Evolutionary conservation across 2,113 vertebrate genomes (phyloP).

Genomic region (Xyrauchen texanus): DNA sequence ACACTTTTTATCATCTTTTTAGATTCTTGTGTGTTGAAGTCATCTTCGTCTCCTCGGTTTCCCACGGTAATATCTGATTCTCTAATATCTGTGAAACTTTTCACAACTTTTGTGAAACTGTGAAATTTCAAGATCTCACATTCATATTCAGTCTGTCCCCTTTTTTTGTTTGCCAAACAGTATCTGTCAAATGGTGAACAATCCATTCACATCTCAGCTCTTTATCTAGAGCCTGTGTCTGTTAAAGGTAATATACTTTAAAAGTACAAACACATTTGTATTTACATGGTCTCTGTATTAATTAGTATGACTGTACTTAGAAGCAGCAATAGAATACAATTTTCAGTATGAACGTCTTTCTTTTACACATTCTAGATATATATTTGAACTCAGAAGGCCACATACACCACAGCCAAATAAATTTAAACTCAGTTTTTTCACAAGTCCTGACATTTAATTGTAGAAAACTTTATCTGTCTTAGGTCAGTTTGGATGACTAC

Average conservation of each 20-base stretch:
- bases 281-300: not conserved
- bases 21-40: slow-evolving; percentile 1
- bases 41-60: not conserved
- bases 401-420: too few species aligned
- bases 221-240: not conserved
- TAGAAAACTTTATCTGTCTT: too few species aligned
- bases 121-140: too few species aligned
- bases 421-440: too few species aligned
- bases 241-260: slow-evolving; percentile 30
- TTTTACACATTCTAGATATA: too few species aligned
- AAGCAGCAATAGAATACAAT: not conserved
- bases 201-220: not conserved
- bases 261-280: not conserved
- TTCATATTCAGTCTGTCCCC: too few species aligned
- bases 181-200: not conserved
- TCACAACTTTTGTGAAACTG: too few species aligned
- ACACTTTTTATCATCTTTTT: not conserved
- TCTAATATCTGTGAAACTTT: too few species aligned
- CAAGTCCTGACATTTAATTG: too few species aligned
- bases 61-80: not conserved
- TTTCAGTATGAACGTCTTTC: too few species aligned
- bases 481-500: too few species aligned
- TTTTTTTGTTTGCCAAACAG: slow-evolving; percentile 2
- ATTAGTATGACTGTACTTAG: not conserved
- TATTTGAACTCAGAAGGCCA: too few species aligned